Percentiles rank a stretch among this genome's conserved stretches.
phyloP scores from a whole-genome alignment of 2,888 invertebrate genomes.

The Stegana nigrithorax region DNA sequence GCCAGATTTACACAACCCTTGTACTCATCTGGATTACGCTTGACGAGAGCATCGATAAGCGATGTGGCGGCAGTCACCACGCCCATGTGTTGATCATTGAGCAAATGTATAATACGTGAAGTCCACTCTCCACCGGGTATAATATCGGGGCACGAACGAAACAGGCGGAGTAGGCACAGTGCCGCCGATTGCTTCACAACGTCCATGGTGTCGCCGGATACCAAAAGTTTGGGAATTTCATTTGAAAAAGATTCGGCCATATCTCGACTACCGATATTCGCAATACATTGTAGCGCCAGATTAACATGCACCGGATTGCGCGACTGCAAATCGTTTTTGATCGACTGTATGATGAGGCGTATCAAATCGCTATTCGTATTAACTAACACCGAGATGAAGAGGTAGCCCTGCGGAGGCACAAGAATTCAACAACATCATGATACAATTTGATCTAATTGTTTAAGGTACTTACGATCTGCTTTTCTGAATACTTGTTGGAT shows the following conservation, averaged over 20 bases:
- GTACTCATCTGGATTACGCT: constrained; percentile 99
- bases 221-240: constrained; percentile 97
- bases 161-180: constrained; percentile 90
- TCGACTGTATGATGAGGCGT: constrained; percentile 98
- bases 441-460: background rate
- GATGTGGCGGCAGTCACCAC: constrained; percentile 99
- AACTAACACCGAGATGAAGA: constrained; percentile 99
- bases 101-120: constrained; percentile 95
- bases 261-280: constrained; percentile 98
- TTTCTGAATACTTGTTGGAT: constrained; percentile 99
- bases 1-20: constrained; percentile 99
- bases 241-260: constrained; percentile 99
- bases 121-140: constrained; percentile 99
- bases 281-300: constrained; percentile 98
- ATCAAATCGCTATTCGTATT: constrained; percentile 99
- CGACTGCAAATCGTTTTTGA: constrained; percentile 97
- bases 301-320: constrained; percentile 98
- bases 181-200: constrained; percentile 99
- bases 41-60: constrained; percentile 96
- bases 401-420: constrained; percentile 95
- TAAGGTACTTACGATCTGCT: constrained; percentile 88
- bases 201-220: constrained; percentile 99
- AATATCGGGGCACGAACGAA: constrained; percentile 95
- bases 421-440: constrained; percentile 35
- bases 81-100: constrained; percentile 99